These are phyloP conservation scores for Promerops cafer DNA, from an alignment of 2,113 vertebrate genomes.

Conservation along the genomic window DNA sequence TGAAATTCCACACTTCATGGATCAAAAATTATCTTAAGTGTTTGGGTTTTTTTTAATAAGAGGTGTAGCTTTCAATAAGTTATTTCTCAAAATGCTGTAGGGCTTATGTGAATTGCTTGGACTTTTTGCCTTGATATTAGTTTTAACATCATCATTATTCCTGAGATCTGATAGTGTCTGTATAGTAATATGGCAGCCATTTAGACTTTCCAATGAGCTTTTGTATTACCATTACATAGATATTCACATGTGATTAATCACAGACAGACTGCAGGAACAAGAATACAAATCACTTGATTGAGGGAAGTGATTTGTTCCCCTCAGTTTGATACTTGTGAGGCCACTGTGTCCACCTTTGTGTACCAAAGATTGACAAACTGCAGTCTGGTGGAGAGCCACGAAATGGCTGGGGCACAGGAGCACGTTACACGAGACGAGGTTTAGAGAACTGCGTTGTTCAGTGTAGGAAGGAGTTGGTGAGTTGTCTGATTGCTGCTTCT, in stretches of 20 bases:
- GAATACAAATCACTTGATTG: neutral
- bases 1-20: conserved; percentile 46
- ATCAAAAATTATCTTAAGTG: conserved; percentile 61
- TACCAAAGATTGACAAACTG: neutral
- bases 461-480: neutral
- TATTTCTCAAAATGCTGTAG: neutral
- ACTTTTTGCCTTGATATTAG: neutral
- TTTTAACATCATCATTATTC: neutral
- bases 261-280: neutral
- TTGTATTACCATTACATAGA: neutral
- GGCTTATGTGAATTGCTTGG: neutral
- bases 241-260: neutral
- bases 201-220: neutral
- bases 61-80: neutral
- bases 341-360: neutral
- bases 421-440: accelerated
- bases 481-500: neutral
- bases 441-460: neutral
- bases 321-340: neutral
- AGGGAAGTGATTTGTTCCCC: neutral
- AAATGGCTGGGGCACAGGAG: neutral
- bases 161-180: neutral
- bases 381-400: neutral
- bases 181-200: neutral
- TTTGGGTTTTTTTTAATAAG: conserved; percentile 18